Evolutionary conservation across 1,140 invertebrate genomes (phyloP), one percentile per base, ranked within the genome.

Genomic region (Drosophila jambulina): DNA sequence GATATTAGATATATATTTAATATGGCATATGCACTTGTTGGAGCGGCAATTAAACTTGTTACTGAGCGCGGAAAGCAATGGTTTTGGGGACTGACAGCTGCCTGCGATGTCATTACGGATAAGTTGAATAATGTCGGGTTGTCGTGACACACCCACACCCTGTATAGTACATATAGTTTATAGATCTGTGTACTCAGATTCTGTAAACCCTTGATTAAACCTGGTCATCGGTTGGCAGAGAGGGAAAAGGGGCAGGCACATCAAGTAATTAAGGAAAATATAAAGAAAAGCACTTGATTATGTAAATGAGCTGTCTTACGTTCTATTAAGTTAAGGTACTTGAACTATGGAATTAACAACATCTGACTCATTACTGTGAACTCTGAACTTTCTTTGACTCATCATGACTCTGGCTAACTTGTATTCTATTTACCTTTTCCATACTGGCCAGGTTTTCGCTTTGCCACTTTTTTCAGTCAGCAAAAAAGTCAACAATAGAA

Each of bases 81-180:
- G 17, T 34, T 34, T 34, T 75, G 60, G n/a, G 25, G n/a, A 17
- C 21, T 34, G 38, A 51, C 40, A 59, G 53, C 32, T 45, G 61
- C 21, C 36, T 21, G 60, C 62, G 62, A 77, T 77, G 74, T 77
- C 74, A 77, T 77, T 77, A 77, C 32, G 46, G 62, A 77, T 77
- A 77, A 68, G 56, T 6, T 56, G 29, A 12, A 45, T 60, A 76
- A 68, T 68, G 54, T 42, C 5, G 19, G 75, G 15, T 54, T 68
- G 54, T 43, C 62, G 75, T 77, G 75, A 25, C 42, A 42, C 49
- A 45, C 46, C 63, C 48, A 54, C 53, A 34, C 32, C 36, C 29
- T 9, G 10, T 32, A 21, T 60, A 43, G 12, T 19, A 23, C 8
- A 38, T 46, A 43, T 23, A 53, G 19, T 21, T 53, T 61, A 15